Evolutionary conservation across 2,888 invertebrate genomes (phyloP), one percentile per base, ranked within the genome.

Genomic region (Lagria hirta): DNA sequence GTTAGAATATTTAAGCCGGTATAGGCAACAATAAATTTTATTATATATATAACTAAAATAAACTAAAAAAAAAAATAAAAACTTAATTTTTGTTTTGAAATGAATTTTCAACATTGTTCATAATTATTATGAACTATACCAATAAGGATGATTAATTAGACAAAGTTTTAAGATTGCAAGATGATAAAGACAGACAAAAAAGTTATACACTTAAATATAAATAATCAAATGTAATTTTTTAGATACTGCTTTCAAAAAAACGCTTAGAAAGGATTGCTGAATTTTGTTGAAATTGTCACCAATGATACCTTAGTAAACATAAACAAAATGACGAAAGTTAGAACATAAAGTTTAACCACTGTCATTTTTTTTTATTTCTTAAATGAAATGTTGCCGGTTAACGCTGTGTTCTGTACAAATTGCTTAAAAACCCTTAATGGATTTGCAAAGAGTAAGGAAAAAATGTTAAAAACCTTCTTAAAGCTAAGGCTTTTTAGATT

Each of bases 351-450:
- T 21, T 21, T 21, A 21, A 21, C 21, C 21, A 21, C 21, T 21
- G 21, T 21, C 21, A 21, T 21, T 21, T 21, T 18, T 18, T 21
- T 21, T 21, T 21, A 21, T 21, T 21, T 21, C 21, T 21, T 21
- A 21, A 21, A 21, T 21, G 4, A 21, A 21, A 21, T 21, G 21
- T 21, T 21, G 21, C 21, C 21, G 21, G 21, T 21, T 21, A 21
- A 21, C 4, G 21, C 21, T 8, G 18, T 6, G 6, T 6, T 6
- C 18, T 5, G 18, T 18, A 18, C 21, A 21, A 21, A 21, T 21
- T 21, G 21, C 2, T 3, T 3, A 21, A 21, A 21, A 21, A 21
- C 21, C 10, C 21, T 21, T 21, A 21, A 4, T 21, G 21, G 21
- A 21, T 21, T 8, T 21, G 21, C 21, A 21, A n/a, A n/a, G 21